Evolutionary conservation across 2,888 invertebrate species (phyloP).

Genomic region (Galeopsomyia nigrocyanea): DNA sequence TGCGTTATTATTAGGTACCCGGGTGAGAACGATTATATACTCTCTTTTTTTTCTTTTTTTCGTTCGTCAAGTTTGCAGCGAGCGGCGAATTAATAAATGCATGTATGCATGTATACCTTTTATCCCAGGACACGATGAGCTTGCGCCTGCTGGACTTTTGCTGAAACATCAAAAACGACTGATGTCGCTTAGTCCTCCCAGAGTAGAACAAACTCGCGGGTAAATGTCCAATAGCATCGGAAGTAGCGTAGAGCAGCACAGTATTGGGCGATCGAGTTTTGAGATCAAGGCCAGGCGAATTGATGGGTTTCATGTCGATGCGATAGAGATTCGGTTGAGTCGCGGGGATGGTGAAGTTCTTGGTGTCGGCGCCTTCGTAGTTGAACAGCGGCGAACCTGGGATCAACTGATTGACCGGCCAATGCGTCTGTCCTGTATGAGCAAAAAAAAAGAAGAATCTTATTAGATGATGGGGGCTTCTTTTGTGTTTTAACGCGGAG

Average conservation of each 20-base stretch:
- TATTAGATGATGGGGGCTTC: neutral
- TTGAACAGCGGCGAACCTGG: slow-evolving; percentile 64
- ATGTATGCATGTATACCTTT: slow-evolving; percentile 63
- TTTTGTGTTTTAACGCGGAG: neutral
- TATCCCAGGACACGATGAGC: slow-evolving; percentile 66
- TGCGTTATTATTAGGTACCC: too few relatives aligned
- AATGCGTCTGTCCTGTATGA: slow-evolving; percentile 54
- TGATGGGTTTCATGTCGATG: slow-evolving; percentile 64
- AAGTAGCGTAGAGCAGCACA: slow-evolving; percentile 65
- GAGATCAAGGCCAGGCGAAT: slow-evolving; percentile 47
- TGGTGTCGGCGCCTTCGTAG: slow-evolving; percentile 64
- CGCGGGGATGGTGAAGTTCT: slow-evolving; percentile 64
- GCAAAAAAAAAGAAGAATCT: too few relatives aligned
- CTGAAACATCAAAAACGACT: slow-evolving; percentile 62
- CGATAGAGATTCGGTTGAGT: slow-evolving; percentile 64
- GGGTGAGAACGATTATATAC: too few relatives aligned
- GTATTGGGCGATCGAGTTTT: slow-evolving; percentile 57
- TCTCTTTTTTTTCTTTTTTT: too few relatives aligned
- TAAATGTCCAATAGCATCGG: slow-evolving; percentile 59
- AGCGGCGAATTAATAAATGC: too few relatives aligned
- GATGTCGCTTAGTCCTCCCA: slow-evolving; percentile 56
- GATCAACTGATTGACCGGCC: slow-evolving; percentile 65
- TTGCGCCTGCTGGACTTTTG: slow-evolving; percentile 63
- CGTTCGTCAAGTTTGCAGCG: too few relatives aligned
- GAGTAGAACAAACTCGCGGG: slow-evolving; percentile 55